Percentiles rank a stretch among this genome's conserved stretches.
These are phyloP conservation scores for Phorcus lineatus DNA, from an alignment of 2,888 invertebrate genomes.

Conservation along the genomic window DNA sequence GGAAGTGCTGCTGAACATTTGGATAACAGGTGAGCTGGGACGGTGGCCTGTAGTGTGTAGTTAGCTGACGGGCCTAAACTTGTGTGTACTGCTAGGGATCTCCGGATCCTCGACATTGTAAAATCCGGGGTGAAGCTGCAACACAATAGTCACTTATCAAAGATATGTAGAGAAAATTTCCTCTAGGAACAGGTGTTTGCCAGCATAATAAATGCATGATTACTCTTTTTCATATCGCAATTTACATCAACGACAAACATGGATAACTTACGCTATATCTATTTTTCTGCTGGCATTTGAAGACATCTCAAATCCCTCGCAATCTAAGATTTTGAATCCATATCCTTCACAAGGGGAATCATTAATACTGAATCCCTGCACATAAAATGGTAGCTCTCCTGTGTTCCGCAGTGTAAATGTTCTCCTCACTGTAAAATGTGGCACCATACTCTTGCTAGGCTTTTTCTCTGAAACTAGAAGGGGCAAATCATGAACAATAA, in stretches of 20 bases:
- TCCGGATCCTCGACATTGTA: conserved; percentile 84
- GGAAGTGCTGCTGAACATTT: conserved; percentile 83
- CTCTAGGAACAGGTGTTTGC: background rate
- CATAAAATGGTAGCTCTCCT: conserved; percentile 90
- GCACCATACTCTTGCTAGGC: conserved; percentile 75
- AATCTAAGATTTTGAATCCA: conserved; percentile 73
- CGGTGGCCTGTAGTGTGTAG: conserved; percentile 83
- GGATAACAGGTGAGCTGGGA: conserved; percentile 81
- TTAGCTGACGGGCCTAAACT: conserved; percentile 78
- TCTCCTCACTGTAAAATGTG: conserved; percentile 85
- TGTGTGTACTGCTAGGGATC: conserved; percentile 74
- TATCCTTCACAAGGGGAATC: conserved; percentile 84
- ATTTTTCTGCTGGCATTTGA: conserved; percentile 78
- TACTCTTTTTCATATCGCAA: no score
- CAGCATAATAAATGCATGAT: no score
- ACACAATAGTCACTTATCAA: conserved; percentile 32
- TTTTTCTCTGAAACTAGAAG: conserved; percentile 62
- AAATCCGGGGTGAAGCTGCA: conserved; percentile 89
- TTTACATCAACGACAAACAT: no score
- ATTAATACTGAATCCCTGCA: conserved; percentile 83
- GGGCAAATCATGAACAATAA: background rate
- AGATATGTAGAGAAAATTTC: background rate
- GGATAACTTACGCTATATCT: conserved; percentile 82
- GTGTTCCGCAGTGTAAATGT: conserved; percentile 91
- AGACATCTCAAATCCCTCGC: conserved; percentile 68